phyloP scores from a whole-genome alignment of 35 echinoderm and acorn worm species.

The Strongylocentrotus purpuratus region DNA sequence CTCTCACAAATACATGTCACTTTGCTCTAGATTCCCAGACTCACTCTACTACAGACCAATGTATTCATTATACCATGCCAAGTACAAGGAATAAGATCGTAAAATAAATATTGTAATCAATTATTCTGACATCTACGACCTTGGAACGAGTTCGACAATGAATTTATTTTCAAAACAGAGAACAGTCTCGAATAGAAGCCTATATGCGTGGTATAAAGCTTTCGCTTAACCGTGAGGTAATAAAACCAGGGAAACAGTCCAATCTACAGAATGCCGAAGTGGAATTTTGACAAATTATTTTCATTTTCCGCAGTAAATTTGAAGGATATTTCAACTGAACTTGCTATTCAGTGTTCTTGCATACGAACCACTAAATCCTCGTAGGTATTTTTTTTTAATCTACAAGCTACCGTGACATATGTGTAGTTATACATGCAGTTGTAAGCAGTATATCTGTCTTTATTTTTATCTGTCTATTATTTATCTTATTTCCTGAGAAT shows the following conservation, averaged over 20 bases:
- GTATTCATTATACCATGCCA: not conserved
- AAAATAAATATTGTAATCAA: constrained; percentile 20
- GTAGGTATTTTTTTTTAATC: too few relatives aligned
- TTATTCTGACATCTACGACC: constrained; percentile 17
- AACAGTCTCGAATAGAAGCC: not conserved
- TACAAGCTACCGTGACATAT: too few relatives aligned
- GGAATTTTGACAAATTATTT: not conserved
- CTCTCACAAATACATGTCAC: not conserved
- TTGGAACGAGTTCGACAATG: not conserved
- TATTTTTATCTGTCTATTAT: too few relatives aligned
- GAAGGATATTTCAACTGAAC: not conserved
- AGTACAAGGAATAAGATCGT: not conserved
- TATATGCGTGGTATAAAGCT: not conserved
- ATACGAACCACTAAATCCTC: too few relatives aligned
- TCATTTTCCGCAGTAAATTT: not conserved
- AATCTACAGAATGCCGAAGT: not conserved
- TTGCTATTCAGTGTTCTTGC: not conserved
- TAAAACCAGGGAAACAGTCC: not conserved
- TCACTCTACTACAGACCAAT: not conserved
- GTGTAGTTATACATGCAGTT: too few relatives aligned
- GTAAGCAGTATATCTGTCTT: too few relatives aligned
- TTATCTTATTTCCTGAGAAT: too few relatives aligned
- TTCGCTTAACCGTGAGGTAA: not conserved
- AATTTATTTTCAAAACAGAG: not conserved
- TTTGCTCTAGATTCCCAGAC: not conserved